phyloP scores from a whole-genome alignment of 2,113 vertebrate species.

The Scomber colias region DNA sequence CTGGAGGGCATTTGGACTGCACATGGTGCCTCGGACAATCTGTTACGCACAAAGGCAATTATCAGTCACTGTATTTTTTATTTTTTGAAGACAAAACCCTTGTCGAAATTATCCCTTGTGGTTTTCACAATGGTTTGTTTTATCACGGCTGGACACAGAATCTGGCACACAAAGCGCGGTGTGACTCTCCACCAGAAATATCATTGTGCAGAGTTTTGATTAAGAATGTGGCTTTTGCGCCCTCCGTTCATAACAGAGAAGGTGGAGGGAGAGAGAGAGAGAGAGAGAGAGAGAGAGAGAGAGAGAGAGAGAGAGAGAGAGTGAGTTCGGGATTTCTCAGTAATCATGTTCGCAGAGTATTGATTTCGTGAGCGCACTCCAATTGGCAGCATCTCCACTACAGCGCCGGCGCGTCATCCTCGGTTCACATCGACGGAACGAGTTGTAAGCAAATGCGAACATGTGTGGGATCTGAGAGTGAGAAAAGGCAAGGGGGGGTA shows the following conservation, averaged over 20 bases:
- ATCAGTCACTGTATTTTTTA: not conserved
- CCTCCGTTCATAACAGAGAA: slow-evolving; percentile 27
- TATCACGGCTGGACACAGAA: slow-evolving; percentile 30
- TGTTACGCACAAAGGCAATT: slow-evolving; percentile 41
- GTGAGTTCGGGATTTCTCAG: slow-evolving; percentile 72
- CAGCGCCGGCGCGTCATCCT: slow-evolving; percentile 83
- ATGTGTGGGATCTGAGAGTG: slow-evolving; percentile 77
- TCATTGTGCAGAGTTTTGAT: slow-evolving; percentile 62
- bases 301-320: slow-evolving; percentile 24
- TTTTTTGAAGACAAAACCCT: not conserved
- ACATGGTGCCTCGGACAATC: slow-evolving; percentile 43
- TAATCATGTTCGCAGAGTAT: slow-evolving; percentile 80
- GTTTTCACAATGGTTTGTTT: slow-evolving; percentile 7
- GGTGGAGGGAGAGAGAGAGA: not conserved
- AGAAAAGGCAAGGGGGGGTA: slow-evolving; percentile 49
- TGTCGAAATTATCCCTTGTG: slow-evolving; percentile 30
- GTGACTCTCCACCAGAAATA: slow-evolving; percentile 54
- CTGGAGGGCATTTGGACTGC: slow-evolving; percentile 62
- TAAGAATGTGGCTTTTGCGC: slow-evolving; percentile 43
- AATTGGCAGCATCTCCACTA: slow-evolving; percentile 83
- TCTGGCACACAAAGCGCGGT: slow-evolving; percentile 53
- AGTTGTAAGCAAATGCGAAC: slow-evolving; percentile 84
- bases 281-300: slow-evolving; percentile 1
- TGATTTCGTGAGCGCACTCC: slow-evolving; percentile 81
- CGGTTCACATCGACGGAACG: slow-evolving; percentile 79